Evolutionary conservation across 1,140 invertebrate genomes (phyloP), one percentile per base, ranked within the genome.

Genomic region (Capitella teleta): DNA sequence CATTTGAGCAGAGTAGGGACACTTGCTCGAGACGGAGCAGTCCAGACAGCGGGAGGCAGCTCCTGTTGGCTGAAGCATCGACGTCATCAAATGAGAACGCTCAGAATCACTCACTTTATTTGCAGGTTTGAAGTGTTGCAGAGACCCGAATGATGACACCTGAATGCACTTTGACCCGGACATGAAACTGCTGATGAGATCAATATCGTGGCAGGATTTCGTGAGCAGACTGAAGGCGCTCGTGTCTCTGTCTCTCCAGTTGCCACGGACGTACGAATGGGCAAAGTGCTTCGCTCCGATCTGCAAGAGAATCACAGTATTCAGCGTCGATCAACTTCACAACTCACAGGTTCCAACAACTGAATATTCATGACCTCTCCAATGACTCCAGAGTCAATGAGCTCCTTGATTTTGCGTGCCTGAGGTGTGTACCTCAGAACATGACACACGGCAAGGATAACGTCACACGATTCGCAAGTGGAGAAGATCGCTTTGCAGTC

Each of bases 191-290:
- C 51, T 52, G 40, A 77, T 67, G 6, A 76, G 63, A 52, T 77
- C 75, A 46, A 77, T 46, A 53, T 77, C 75, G 63, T 77, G 75
- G 55, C 75, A 77, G 56, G 69, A 74, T 55, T 77, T 76, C 12
- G 73, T 61, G 47, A 77, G 41, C 14, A 77, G 57, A 18, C 70
- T 70, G 56, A 67, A 74, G 6, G 71, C 64, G 47, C 73, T 75
- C 2, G 57, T 47, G 5, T 51, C 53, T 55, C 67, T 64, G 40
- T 70, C 71, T 14, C 60, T 48, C 75, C 75, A 77, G 53, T 76
- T 77, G 5, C 75, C 75, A 51, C 73, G 60, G 6, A 75, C 70
- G 63, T 62, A 75, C 6, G 70, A 74, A 57, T 76, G 74, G 8
- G 73, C 73, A 67, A 75, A 77, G 56, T 76, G 74, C 69, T 68